A percentile compares a stretch with the other conserved stretches of the same genome.
phyloP scores from a whole-genome alignment of 2,113 vertebrate species.

The Indicator indicator region DNA sequence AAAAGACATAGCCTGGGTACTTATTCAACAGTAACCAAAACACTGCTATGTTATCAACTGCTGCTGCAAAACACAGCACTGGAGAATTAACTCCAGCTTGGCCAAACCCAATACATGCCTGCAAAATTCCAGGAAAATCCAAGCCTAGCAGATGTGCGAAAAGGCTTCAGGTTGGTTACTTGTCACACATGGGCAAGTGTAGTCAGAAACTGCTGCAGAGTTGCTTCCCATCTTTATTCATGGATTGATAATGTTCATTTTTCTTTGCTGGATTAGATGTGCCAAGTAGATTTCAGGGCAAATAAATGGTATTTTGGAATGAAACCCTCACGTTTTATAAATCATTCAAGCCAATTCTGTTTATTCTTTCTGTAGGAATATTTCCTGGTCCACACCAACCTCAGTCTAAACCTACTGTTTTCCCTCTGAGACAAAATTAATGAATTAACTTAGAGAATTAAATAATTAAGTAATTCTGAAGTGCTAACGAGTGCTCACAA shows the following conservation, averaged over 20 bases:
- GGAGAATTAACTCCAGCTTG: too few relatives aligned
- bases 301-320: constrained; percentile 36
- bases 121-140: background rate
- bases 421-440: background rate
- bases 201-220: background rate
- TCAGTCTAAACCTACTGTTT: background rate
- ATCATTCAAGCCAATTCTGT: constrained; percentile 1
- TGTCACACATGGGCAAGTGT: background rate
- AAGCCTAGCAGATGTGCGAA: background rate
- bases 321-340: constrained; percentile 26
- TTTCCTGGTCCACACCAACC: background rate
- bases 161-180: background rate
- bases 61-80: too few relatives aligned
- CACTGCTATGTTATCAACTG: too few relatives aligned
- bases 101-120: too few relatives aligned
- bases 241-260: constrained; percentile 18
- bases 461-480: constrained; percentile 17
- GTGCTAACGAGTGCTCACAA: background rate
- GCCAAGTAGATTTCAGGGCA: background rate
- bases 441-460: background rate
- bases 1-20: too few relatives aligned
- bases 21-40: too few relatives aligned
- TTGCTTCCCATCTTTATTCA: constrained; percentile 24
- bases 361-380: background rate
- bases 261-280: constrained; percentile 23